These are phyloP conservation scores for Spilarctia lutea DNA, from an alignment of 2,888 invertebrate genomes.

Conservation along the genomic window DNA sequence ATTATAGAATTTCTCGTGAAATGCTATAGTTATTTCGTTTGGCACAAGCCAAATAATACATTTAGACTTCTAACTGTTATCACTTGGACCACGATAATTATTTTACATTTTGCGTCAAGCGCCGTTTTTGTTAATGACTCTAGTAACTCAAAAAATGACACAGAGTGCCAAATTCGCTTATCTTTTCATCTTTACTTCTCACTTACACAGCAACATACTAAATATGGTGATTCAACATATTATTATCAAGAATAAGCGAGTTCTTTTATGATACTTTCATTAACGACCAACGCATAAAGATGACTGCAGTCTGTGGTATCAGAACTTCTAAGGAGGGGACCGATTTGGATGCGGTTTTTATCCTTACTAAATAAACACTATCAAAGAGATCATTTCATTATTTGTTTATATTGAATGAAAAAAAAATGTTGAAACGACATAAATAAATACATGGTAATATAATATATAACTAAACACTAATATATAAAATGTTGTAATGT, in stretches of 20 bases:
- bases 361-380: not conserved
- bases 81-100: constrained; percentile 24
- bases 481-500: no score
- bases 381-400: not conserved
- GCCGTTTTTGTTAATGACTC: constrained; percentile 23
- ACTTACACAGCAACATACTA: not conserved
- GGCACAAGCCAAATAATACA: not conserved
- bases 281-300: no score
- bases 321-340: no score
- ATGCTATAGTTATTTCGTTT: no score
- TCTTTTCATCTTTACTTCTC: constrained; percentile 16
- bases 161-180: constrained; percentile 16
- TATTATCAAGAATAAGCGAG: not conserved
- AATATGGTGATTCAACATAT: not conserved
- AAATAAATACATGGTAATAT: no score
- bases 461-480: no score
- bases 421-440: not conserved
- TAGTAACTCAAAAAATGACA: constrained; percentile 18
- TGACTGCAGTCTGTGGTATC: no score
- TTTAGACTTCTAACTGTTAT: not conserved
- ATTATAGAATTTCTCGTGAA: not conserved
- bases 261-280: not conserved
- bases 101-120: constrained; percentile 22
- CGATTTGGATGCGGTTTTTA: no score
- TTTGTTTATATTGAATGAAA: not conserved